Evolutionary conservation across 2,113 vertebrate genomes (phyloP).

Genomic region (Salminus brasiliensis): DNA sequence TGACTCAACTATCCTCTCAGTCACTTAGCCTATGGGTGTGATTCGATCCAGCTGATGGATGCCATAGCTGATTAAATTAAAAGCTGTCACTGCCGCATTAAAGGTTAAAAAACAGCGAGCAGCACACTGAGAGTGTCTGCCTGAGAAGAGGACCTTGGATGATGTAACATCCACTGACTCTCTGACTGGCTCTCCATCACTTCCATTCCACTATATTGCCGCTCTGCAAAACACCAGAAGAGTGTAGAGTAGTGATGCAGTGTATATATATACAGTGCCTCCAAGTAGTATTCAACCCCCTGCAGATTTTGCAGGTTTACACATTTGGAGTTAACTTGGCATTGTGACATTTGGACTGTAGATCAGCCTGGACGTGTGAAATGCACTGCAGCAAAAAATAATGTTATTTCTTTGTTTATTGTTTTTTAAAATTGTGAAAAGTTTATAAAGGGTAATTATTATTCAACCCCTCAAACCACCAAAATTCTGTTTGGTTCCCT

Average conservation of each 20-base stretch:
- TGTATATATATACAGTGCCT: not conserved
- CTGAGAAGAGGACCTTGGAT: conserved; percentile 5
- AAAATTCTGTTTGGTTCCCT: no score
- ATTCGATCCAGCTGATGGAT: conserved; percentile 54
- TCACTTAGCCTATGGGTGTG: not conserved
- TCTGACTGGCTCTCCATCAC: conserved; percentile 56
- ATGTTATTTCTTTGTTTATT: no score
- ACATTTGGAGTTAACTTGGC: no score
- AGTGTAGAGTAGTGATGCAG: not conserved
- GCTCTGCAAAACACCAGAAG: conserved; percentile 1
- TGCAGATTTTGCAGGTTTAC: no score
- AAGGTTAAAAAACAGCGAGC: conserved; percentile 24
- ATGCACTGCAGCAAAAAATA: no score
- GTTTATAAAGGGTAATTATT: no score
- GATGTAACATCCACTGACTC: conserved; percentile 55
- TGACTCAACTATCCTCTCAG: not conserved
- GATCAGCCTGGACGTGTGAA: no score
- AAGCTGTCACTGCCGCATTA: conserved; percentile 43
- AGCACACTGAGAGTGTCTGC: conserved; percentile 50
- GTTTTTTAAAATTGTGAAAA: no score
- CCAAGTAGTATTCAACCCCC: no score
- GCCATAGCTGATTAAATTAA: conserved; percentile 55
- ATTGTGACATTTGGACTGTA: no score
- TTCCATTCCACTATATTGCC: conserved; percentile 9
- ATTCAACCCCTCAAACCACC: no score